phyloP scores from a whole-genome alignment of 1,140 invertebrate species.

The Pomacea maculata region DNA sequence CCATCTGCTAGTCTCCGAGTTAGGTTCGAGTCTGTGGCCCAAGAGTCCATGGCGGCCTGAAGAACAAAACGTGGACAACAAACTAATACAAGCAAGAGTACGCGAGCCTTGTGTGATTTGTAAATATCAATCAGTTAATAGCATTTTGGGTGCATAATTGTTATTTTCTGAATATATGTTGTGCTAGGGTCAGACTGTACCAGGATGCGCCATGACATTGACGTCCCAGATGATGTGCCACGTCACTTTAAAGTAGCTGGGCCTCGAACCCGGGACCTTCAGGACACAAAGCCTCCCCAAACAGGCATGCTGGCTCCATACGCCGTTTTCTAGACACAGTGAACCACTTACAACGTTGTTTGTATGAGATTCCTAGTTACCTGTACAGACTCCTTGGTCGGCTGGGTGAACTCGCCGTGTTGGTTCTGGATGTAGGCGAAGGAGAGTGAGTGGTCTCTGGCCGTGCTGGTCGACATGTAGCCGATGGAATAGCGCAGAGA shows the following conservation, averaged over 20 bases:
- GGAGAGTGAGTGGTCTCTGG: conserved; percentile 14
- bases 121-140: background rate
- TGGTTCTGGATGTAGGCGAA: conserved; percentile 43
- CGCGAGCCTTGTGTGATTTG: background rate
- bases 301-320: too few species aligned
- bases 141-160: background rate
- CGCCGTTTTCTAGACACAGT: too few species aligned
- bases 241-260: too few species aligned
- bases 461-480: conserved; percentile 42
- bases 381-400: conserved; percentile 27
- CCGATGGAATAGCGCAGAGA: conserved; percentile 42
- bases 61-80: background rate
- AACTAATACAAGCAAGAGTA: background rate
- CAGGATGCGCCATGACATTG: too few species aligned
- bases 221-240: too few species aligned
- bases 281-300: too few species aligned
- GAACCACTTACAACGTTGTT: too few species aligned
- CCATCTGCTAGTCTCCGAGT: conserved; percentile 31
- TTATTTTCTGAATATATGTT: background rate
- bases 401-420: background rate
- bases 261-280: too few species aligned
- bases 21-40: conserved; percentile 19
- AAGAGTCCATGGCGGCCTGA: conserved; percentile 27
- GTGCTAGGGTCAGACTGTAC: background rate
- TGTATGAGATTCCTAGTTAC: conserved; percentile 34